Evolutionary conservation across 2,888 invertebrate genomes (phyloP), one percentile per base, ranked within the genome.

Genomic region (Nematopogon swammerdamellus): DNA sequence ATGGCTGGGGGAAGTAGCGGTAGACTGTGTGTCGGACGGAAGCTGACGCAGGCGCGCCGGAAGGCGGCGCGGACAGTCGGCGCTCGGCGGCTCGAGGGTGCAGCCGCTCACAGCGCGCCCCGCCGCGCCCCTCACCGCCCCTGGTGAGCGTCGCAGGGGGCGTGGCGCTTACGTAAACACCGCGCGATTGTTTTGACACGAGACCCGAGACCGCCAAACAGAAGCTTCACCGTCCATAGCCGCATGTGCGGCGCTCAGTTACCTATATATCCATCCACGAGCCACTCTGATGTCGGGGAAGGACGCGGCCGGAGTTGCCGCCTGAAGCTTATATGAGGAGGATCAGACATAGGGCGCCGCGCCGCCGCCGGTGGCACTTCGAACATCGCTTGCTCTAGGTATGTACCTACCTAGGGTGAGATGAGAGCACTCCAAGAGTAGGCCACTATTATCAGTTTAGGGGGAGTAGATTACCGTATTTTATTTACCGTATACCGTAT

Each of bases 151-250:
- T 73, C 77, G 76, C 77, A 72, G 76, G 77, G 79, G 79, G 79
- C 77, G 79, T 79, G 79, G 77, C 79, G 79, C 76, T 77, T 77
- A 79, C 76, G 74, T 77, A 76, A 77, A 79, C 77, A 79, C 72
- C 36, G 36, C 25, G 14, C 36, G 36, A n/a, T 25, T 25, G 10
- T 25, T 25, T 36, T 36, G 11, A 36, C 5, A 25, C 25, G 25
- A n/a, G n/a, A n/a, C 4, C 36, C 36, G 36, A 36, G 36, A 4
- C 11, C 36, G 36, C 36, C 25, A 10, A 25, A 25, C 25, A 14
- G 8, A 36, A 36, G 6, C 11, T n/a, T n/a, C n/a, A n/a, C 36
- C 36, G 36, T 36, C 36, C 36, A 36, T 14, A 14, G 36, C 36
- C 36, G 11, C 36, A 36, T 36, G 36, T 36, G 36, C 68, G 70